Base-by-base conservation (phyloP, 1,140 invertebrate species). In the Drosophila guanche region DNA sequence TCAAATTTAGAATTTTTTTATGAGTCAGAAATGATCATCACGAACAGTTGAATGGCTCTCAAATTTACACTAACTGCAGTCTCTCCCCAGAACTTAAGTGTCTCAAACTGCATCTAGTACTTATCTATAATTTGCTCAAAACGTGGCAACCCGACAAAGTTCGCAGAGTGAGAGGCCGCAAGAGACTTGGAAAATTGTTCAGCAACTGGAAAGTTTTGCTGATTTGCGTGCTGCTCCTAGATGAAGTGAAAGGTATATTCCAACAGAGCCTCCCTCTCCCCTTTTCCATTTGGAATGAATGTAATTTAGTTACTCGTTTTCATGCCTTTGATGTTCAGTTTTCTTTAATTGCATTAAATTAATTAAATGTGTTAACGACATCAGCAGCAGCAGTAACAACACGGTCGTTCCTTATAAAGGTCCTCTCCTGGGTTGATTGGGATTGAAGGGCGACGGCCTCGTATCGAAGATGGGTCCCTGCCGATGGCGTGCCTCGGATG, bases 311-410 rank as follows among this genome's bases (percentile, higher is more conserved):
- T 66, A 68, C 45, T 46, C 41, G 46, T 25, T 48, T 12, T 7
- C 41, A 8, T 2, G 51, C 63, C 66, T 63, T 84, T 86, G 73
- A 77, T 74, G 68, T 73, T 14, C 51, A 63, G 56, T 72, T 68
- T 50, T 59, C 47, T 85, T 85, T 84, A 79, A 84, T 79, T 58
- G 45, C 54, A 85, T 85, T 53, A 80, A 71, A 67, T 86, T 61
- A 58, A 16, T 76, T 50, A 60, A 74, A 80, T 77, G 81, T 77
- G 68, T 86, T 86, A 77, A 85, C 68, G 47, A 52, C 54, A 69
- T 77, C 56, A 55, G 40, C 14, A 41, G 54, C 14, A 40, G 5
- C 47, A 57, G 27, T 55, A 40, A 10, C 33, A 33, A 8, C 16
- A 1, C 12, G 43, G 7, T 10, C 12, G 12, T 29, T n/a, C 20